Base-by-base conservation (phyloP, 1,140 invertebrate species). In the Zaprionus capensis region DNA sequence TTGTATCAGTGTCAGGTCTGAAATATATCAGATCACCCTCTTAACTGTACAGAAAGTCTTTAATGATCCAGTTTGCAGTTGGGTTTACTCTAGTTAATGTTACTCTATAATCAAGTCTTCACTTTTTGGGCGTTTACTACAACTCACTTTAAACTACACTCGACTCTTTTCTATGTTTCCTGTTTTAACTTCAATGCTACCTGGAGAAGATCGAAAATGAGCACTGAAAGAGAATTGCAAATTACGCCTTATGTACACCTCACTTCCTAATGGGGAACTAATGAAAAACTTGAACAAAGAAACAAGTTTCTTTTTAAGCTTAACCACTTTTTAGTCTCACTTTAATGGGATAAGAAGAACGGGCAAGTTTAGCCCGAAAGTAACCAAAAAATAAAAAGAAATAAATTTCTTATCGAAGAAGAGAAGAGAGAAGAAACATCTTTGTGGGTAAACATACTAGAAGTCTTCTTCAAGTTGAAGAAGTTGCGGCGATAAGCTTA, bases 231-330 rank as follows among this genome's bases (percentile, higher is more conserved):
- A 20, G 22, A 51, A 24, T 51, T 24, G 46, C 46, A 24, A 51
- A 51, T 24, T 22, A 51, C 20, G 20, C 17, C 20, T 12, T 22
- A 22, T 17, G 41, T 44, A 44, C 38, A 41, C 41, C 7, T 46
- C n/a, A 51, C 46, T 46, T 46, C 41, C 46, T 51, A 51, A 51
- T 51, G 46, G 46, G 11, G 22, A 51, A 24, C 46, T 51, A 51
- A 51, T 51, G 46, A 12, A 51, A 12, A 24, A 24, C 46, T 14
- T 51, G 20, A 51, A 51, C 11, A 51, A 51, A 41, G 15, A 14
- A 51, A 51, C 41, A 46, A 46, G 41, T 46, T 46, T 46, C 5
- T 46, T 7, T 15, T 46, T 17, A 17, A n/a, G 6, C n/a, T 17
- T 9, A 11, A 34, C 31, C 9, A 34, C 31, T 17, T 17, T 17